phyloP scores from a whole-genome alignment of 2,888 invertebrate genomes.

The Tromatobia lineatoria region DNA sequence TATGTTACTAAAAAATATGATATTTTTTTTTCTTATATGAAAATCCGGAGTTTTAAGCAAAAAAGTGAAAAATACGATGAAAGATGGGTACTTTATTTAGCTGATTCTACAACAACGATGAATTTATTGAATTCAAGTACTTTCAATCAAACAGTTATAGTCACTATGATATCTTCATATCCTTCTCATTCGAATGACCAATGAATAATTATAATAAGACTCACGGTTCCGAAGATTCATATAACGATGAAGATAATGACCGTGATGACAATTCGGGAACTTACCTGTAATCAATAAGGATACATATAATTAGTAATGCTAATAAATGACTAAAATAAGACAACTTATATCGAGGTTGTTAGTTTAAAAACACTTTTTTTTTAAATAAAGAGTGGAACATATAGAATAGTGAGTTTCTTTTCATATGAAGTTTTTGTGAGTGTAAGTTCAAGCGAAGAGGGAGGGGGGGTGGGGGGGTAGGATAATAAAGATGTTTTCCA shows the following conservation, averaged over 20 bases:
- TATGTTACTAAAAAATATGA: background rate
- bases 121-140: background rate
- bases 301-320: constrained; percentile 24
- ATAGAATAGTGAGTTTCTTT: too few species aligned
- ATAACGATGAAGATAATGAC: background rate
- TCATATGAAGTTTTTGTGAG: too few species aligned
- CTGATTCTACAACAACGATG: background rate
- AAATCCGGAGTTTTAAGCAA: background rate
- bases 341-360: too few species aligned
- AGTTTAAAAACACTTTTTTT: too few species aligned
- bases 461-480: too few species aligned
- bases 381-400: too few species aligned
- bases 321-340: constrained; percentile 52
- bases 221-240: constrained; percentile 14
- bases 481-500: too few species aligned
- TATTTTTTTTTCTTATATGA: background rate
- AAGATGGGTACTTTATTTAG: background rate
- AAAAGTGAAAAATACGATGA: background rate
- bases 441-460: too few species aligned
- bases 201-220: background rate
- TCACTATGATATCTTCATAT: background rate
- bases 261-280: constrained; percentile 61
- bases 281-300: constrained; percentile 78
- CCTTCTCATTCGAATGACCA: background rate
- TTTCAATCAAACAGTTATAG: background rate